phyloP scores from a whole-genome alignment of 2,797 vertebrate genomes.

The Myripristis jacobus region DNA sequence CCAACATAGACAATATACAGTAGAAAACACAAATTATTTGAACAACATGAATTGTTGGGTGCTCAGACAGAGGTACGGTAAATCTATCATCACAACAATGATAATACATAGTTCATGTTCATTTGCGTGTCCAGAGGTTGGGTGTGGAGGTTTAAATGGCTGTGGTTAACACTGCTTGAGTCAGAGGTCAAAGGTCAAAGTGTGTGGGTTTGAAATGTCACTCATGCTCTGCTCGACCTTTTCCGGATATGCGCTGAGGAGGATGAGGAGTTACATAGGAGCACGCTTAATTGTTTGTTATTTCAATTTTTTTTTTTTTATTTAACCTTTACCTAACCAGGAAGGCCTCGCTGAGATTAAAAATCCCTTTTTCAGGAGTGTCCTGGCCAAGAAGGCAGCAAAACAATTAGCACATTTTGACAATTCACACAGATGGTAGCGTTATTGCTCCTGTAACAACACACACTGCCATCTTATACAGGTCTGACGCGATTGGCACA shows the following conservation, averaged over 20 bases:
- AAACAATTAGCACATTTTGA: too few relatives aligned
- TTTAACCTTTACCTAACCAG: too few relatives aligned
- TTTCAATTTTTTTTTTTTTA: too few relatives aligned
- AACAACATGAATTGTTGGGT: conserved; percentile 28
- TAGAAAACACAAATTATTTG: conserved; percentile 59
- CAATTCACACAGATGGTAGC: too few relatives aligned
- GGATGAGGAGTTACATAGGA: conserved; percentile 38
- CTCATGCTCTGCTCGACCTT: neutral
- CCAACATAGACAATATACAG: conserved; percentile 56
- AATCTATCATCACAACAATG: conserved; percentile 17
- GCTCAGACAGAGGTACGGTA: conserved; percentile 45
- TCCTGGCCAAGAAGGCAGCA: too few relatives aligned
- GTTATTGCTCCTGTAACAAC: conserved; percentile 61
- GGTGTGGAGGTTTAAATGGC: neutral
- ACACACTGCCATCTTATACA: conserved; percentile 23
- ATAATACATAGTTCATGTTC: conserved; percentile 31
- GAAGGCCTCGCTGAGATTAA: too few relatives aligned
- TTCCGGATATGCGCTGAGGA: conserved; percentile 5
- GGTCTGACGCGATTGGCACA: conserved; percentile 20
- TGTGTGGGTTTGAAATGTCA: neutral
- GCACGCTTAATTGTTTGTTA: conserved; percentile 31
- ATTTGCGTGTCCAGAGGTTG: neutral
- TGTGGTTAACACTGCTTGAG: conserved; percentile 12
- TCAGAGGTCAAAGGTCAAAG: conserved; percentile 6
- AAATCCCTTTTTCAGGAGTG: too few relatives aligned